phyloP scores from a whole-genome alignment of 2,888 invertebrate genomes.

The Acronicta psi region DNA sequence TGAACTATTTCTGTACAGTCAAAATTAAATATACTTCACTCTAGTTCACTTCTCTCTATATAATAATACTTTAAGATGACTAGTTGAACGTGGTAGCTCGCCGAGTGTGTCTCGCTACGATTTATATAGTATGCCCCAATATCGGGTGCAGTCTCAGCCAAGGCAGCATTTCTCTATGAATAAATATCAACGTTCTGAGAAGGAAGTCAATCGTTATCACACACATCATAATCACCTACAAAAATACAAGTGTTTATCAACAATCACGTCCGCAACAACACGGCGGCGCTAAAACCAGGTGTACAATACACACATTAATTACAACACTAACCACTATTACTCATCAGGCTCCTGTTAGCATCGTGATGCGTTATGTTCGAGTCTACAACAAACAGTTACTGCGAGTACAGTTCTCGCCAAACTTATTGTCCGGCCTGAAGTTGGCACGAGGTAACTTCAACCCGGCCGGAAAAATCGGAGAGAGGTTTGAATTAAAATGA shows the following conservation, averaged over 20 bases:
- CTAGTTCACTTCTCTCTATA: too few relatives aligned
- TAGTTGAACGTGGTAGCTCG: constrained; percentile 24
- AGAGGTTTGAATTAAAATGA: too few relatives aligned
- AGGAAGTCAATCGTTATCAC: constrained; percentile 74
- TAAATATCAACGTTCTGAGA: constrained; percentile 60
- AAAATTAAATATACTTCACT: too few relatives aligned
- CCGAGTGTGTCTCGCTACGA: constrained; percentile 59
- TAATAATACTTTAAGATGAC: constrained; percentile 1
- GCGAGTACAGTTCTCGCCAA: too few relatives aligned
- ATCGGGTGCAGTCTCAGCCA: constrained; percentile 71
- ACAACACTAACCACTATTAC: background rate
- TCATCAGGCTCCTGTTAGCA: too few relatives aligned
- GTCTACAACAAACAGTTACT: too few relatives aligned
- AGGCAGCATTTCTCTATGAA: constrained; percentile 73
- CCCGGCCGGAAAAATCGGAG: too few relatives aligned
- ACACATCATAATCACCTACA: constrained; percentile 62
- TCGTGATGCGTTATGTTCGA: too few relatives aligned
- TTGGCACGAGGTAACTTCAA: too few relatives aligned
- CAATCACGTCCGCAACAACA: constrained; percentile 41
- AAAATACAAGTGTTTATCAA: constrained; percentile 70
- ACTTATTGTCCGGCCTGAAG: too few relatives aligned
- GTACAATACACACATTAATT: constrained; percentile 24
- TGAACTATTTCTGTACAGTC: too few relatives aligned
- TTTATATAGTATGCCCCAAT: constrained; percentile 52
- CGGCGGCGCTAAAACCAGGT: constrained; percentile 10